Base-by-base conservation (phyloP, 2,888 invertebrate genomes). In the Luffia ferchaultella region DNA sequence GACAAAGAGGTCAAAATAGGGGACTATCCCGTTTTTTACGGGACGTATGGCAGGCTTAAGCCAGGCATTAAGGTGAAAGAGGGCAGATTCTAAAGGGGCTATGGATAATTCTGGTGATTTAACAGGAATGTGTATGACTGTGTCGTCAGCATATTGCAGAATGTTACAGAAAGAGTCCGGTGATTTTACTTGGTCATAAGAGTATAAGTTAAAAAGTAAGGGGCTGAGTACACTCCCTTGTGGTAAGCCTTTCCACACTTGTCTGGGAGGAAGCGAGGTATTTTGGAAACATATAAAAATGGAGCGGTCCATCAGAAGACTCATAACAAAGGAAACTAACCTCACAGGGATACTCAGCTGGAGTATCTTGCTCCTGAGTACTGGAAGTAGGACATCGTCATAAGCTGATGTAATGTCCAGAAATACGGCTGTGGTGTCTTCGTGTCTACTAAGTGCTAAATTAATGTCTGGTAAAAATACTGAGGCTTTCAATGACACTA, bases 141-240 rank as follows among this genome's bases (percentile, higher is more conserved):
- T n/a, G n/a, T n/a, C n/a, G n/a, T 60, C 60, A 0, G 61, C 62
- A 50, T 60, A 61, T 46, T 60, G 61, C 2, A 62, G 43, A 0
- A 60, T 42, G 1, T 55, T n/a, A 19, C 55, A 54, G 17, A 46
- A 49, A 7, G 40, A n/a, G 7, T 48, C 45, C 1, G 56, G 40
- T 16, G 42, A n/a, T n/a, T n/a, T n/a, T n/a, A n/a, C n/a, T n/a
- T n/a, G n/a, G n/a, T n/a, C n/a, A n/a, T n/a, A n/a, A n/a, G n/a
- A n/a, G n/a, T n/a, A n/a, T n/a, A n/a, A n/a, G n/a, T 50, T 59
- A 40, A 56, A 60, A 1, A 60, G 49, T 0, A 60, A 12, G 0
- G 57, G 57, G 18, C 58, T 58, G 0, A 58, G 41, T 0, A 60
- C 59, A 5, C 55, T 60, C 1, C 58, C 60, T 41, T 60, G 60